Percentiles rank a stretch among this genome's conserved stretches.
Evolutionary conservation across 2,113 vertebrate species (phyloP).

Genomic region (Theristicus caerulescens): DNA sequence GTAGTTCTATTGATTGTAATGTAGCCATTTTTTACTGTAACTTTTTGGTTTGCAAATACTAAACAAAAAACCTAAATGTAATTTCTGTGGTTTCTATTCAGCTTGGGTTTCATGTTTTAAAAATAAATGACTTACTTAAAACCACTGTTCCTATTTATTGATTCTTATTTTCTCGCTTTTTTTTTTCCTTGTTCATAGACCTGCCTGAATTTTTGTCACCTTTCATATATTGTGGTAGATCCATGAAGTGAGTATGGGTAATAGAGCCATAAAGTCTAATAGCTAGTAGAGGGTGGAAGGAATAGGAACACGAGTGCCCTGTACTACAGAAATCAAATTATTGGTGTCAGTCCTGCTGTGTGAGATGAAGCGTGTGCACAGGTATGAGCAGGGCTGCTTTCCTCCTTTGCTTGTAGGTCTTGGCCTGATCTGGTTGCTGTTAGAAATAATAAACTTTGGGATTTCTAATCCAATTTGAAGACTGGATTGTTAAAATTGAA

Average conservation of each 20-base stretch:
- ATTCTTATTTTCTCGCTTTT: background rate
- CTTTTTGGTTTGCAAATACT: slow-evolving; percentile 82
- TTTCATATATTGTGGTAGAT: background rate
- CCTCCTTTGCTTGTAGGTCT: background rate
- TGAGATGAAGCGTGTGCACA: fast-evolving
- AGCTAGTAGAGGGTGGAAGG: background rate
- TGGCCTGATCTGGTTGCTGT: background rate
- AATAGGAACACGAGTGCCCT: background rate
- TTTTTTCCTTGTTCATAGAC: background rate
- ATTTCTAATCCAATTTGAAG: background rate
- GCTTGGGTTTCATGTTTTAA: slow-evolving; percentile 95
- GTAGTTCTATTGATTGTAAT: slow-evolving; percentile 71
- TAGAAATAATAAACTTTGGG: background rate
- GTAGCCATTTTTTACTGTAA: slow-evolving; percentile 82
- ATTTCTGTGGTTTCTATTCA: slow-evolving; percentile 92
- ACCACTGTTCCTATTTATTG: background rate
- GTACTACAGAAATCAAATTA: background rate
- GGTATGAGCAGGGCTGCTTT: background rate
- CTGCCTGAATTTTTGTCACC: background rate
- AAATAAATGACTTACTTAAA: slow-evolving; percentile 85
- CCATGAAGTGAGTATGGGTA: background rate
- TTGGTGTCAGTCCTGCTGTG: background rate
- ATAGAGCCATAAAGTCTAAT: background rate
- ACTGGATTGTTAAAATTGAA: background rate
- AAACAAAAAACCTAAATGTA: slow-evolving; percentile 85